Conservation (phyloP, 2,797 vertebrate species). For the Diglossa cyanea region DNA sequence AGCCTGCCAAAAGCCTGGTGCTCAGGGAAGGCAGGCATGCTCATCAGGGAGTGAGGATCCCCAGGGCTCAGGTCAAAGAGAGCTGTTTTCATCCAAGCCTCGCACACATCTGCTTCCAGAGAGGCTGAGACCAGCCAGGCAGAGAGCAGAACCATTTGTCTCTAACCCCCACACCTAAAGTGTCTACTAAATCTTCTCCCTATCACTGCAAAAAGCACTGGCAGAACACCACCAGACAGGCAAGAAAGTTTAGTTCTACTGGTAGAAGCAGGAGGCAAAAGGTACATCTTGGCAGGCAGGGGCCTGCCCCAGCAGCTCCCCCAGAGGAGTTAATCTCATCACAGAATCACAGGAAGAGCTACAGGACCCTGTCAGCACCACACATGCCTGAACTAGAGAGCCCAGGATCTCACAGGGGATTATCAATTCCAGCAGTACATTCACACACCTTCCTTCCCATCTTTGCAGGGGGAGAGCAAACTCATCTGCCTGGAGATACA, state of each 20-base stretch:
- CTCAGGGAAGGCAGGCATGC: not conserved
- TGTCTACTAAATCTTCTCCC: not conserved
- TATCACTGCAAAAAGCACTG: not conserved
- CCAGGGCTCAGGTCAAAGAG: not conserved
- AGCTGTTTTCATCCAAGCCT: not conserved
- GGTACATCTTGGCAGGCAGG: not conserved
- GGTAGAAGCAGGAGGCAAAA: not conserved
- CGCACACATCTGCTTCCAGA: not conserved
- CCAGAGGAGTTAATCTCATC: not conserved
- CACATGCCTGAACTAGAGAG: not conserved
- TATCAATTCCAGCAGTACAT: not conserved
- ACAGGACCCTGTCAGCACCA: accelerated
- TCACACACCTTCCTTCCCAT: not conserved
- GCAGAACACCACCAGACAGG: not conserved
- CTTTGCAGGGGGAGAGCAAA: not conserved
- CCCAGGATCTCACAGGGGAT: not conserved
- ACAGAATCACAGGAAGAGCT: not conserved
- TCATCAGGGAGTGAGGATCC: not conserved
- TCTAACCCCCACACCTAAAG: accelerated
- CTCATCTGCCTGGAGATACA: not conserved
- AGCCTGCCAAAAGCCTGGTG: not conserved
- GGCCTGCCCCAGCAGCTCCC: not conserved
- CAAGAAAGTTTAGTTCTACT: not conserved
- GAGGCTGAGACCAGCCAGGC: not conserved
- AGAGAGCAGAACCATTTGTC: not conserved